Evolutionary conservation across 1,140 invertebrate genomes (phyloP).

Genomic region (Penaeus chinensis): DNA sequence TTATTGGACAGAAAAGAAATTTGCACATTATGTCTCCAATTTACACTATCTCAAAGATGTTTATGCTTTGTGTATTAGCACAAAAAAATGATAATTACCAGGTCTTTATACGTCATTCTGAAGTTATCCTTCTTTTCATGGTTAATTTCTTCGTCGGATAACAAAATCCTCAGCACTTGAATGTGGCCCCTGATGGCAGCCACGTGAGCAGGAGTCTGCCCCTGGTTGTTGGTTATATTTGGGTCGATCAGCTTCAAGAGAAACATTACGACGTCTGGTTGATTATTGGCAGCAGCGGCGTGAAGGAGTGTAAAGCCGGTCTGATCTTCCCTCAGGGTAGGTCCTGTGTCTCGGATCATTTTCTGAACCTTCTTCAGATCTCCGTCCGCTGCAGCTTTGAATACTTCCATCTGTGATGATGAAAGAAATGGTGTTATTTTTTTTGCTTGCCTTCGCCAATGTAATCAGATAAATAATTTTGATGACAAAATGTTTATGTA

Average conservation of each 20-base stretch:
- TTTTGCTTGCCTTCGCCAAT: too few species aligned
- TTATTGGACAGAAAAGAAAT: background rate
- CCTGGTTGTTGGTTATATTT: slow-evolving; percentile 24
- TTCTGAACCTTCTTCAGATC: slow-evolving; percentile 24
- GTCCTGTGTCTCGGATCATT: slow-evolving; percentile 25
- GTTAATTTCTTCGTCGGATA: background rate
- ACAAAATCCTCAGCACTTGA: slow-evolving; percentile 22
- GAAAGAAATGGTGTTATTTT: too few species aligned
- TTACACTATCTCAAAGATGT: background rate
- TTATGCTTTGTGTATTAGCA: background rate
- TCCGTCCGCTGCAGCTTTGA: slow-evolving; percentile 19
- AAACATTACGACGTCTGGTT: slow-evolving; percentile 6
- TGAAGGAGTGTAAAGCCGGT: slow-evolving; percentile 26
- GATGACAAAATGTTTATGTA: too few species aligned
- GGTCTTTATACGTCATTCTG: slow-evolving; percentile 1
- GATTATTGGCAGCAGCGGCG: slow-evolving; percentile 29
- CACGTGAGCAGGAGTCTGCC: slow-evolving; percentile 33
- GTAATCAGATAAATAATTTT: too few species aligned
- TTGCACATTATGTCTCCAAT: background rate
- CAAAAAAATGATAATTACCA: background rate
- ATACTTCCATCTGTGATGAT: slow-evolving; percentile 18
- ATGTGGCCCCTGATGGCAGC: slow-evolving; percentile 38
- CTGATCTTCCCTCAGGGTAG: background rate
- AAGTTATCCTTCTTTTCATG: slow-evolving; percentile 11
- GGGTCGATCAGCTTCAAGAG: slow-evolving; percentile 34